phyloP scores from a whole-genome alignment of 2,888 invertebrate genomes.

The Ypsolopha scabrella region DNA sequence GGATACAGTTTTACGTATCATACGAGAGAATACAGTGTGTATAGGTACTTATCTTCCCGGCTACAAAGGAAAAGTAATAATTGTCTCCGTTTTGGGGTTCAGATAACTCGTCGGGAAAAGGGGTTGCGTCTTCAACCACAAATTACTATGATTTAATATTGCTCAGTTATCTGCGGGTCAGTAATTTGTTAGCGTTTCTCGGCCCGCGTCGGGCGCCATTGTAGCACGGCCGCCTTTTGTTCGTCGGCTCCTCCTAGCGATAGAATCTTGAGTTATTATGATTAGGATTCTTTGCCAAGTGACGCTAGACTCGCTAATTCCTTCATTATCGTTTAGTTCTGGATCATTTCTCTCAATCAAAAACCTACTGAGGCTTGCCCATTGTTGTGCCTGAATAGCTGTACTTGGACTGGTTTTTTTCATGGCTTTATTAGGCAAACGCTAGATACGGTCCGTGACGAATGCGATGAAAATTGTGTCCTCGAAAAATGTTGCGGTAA shows the following conservation, averaged over 20 bases:
- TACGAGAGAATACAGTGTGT: neutral
- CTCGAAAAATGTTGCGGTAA: neutral
- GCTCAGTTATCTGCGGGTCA: slow-evolving; percentile 66
- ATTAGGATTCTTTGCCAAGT: slow-evolving; percentile 68
- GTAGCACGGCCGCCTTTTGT: slow-evolving; percentile 63
- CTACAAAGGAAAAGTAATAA: slow-evolving; percentile 29
- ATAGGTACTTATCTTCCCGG: slow-evolving; percentile 11
- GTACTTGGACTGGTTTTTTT: neutral
- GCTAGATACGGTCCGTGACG: neutral
- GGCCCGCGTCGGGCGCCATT: slow-evolving; percentile 56
- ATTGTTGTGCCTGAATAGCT: neutral
- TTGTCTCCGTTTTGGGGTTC: slow-evolving; percentile 28
- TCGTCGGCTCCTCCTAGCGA: slow-evolving; percentile 59
- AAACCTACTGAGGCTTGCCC: neutral
- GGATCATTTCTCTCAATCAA: slow-evolving; percentile 2
- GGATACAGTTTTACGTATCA: neutral
- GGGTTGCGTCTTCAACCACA: slow-evolving; percentile 56
- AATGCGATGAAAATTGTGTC: neutral
- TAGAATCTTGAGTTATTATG: slow-evolving; percentile 69
- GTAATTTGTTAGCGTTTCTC: slow-evolving; percentile 65
- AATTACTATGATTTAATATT: slow-evolving; percentile 71
- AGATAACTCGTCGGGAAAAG: slow-evolving; percentile 48
- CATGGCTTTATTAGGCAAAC: neutral
- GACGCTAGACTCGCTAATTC: slow-evolving; percentile 59
- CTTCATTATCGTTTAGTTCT: slow-evolving; percentile 45